Evolutionary conservation across 2,888 invertebrate genomes (phyloP), one percentile per base, ranked within the genome.

Genomic region (Drosophila fulvimacula): DNA sequence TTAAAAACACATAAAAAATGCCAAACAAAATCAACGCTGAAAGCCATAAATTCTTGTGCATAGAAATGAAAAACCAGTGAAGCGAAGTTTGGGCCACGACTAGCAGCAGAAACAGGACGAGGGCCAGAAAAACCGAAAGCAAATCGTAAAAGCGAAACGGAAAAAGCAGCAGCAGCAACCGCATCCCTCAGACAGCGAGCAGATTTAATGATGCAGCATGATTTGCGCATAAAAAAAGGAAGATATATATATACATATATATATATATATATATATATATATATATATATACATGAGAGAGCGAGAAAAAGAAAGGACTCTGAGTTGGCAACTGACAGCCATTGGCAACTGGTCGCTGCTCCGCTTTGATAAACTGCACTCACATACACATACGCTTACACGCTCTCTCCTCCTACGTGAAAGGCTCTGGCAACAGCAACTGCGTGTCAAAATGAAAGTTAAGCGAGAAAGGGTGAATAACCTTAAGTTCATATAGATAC

Each of bases 1-100:
- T 91, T 91, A 90, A 91, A 91, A 91, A 77, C 81, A 88, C 90
- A 88, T 91, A 91, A 91, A 91, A 88, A 81, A 73, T 70, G 63
- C 77, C 70, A 73, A 76, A 74, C 73, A 87, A 83, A 88, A 88
- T 81, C 88, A 88, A 88, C 85, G 83, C 73, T 81, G 73, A 86
- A 83, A 83, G 83, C 83, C 79, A 88, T 86, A 86, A 88, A 86
- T 86, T 76, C 60, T 70, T 62, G 65, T 67, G 77, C 68, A 75
- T 70, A 72, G 78, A 76, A 81, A 81, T 81, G 77, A 78, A 78
- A 77, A 73, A 69, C 66, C 57, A 76, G 63, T 53, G 72, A 62
- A 62, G 46, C 49, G 44, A 38, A 38, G 55, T 52, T 60, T 51
- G 59, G 61, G 39, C 64, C 36, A 13, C 21, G n/a, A 13, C 64